Percentiles rank a stretch among this genome's conserved stretches.
Conservation (phyloP, 23 tunicate genomes). For the Trididemnum clinides region DNA sequence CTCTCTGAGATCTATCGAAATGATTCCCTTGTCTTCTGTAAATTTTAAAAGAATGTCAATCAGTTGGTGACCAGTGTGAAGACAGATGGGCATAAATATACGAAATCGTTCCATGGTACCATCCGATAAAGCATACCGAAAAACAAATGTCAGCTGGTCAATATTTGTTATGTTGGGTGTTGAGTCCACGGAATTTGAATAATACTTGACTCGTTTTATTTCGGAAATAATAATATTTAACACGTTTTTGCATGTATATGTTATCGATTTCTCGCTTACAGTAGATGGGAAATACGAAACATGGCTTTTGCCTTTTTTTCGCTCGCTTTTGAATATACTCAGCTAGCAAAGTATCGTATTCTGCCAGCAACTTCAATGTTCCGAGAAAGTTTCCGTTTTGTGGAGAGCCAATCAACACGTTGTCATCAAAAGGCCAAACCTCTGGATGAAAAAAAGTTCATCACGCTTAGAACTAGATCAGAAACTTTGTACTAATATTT, state of each 20-base stretch:
- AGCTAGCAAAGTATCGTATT: constrained; percentile 48
- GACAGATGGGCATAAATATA: too few species aligned
- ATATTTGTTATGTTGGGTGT: too few species aligned
- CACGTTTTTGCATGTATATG: constrained; percentile 33
- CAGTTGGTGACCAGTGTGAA: constrained; percentile 38
- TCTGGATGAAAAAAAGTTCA: neutral
- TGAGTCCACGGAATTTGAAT: too few species aligned
- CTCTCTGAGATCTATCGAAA: too few species aligned
- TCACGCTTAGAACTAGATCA: constrained; percentile 32
- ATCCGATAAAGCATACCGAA: constrained; percentile 40
- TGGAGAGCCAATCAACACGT: too few species aligned
- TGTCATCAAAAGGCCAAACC: constrained; percentile 31
- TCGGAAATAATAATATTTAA: constrained; percentile 40
- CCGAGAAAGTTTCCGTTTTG: too few species aligned
- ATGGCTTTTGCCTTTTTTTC: too few species aligned
- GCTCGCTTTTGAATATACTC: constrained; percentile 39
- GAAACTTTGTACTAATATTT: constrained; percentile 37
- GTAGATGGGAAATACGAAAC: constrained; percentile 51
- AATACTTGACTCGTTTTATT: constrained; percentile 32
- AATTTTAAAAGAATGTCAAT: constrained; percentile 19
- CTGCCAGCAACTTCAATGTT: too few species aligned
- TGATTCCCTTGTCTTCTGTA: constrained; percentile 11
- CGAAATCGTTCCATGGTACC: constrained; percentile 34
- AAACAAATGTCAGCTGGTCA: constrained; percentile 41
- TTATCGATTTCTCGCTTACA: constrained; percentile 31